These are phyloP conservation scores for human (Homo sapiens) DNA, from an alignment of 2,113 vertebrate species.

Conservation along the genomic window GRCh38 chr11:130278001-130278500, in stretches of 20 bases:
- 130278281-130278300: not conserved
- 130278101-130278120: not conserved
- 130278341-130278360: not conserved
- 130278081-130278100: not conserved
- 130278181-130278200: not conserved
- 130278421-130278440: too few species aligned
- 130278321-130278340: not conserved
- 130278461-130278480: not conserved
- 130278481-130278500: not conserved
- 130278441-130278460: too few species aligned
- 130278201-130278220: not conserved
- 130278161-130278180: not conserved
- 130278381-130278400: not conserved
- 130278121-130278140: not conserved
- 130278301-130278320: not conserved
- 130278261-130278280: not conserved
- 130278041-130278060: not conserved
- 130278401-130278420: not conserved
- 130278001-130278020: not conserved
- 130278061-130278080: not conserved
- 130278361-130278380: not conserved
- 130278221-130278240: not conserved
- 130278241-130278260: not conserved
- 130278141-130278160: not conserved
- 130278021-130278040: not conserved